Evolutionary conservation across 2,888 invertebrate genomes (phyloP).

Genomic region (Leptopilina syphax): DNA sequence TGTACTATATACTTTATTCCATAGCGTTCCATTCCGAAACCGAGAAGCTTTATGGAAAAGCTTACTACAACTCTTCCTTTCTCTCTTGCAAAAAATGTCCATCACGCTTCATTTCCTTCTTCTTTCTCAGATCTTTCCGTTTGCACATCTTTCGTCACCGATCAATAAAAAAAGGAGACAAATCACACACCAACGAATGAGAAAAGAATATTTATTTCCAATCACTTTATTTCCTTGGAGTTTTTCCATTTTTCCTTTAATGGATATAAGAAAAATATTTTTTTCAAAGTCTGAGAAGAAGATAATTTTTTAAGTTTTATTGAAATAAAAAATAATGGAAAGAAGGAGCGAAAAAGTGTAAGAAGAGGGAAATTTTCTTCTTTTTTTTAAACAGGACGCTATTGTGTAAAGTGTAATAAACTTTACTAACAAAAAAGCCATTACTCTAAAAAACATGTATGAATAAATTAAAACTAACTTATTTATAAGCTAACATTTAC

Average conservation of each 20-base stretch:
- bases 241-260: background rate
- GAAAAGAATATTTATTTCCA: background rate
- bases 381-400: conserved; percentile 56
- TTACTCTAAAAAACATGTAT: conserved; percentile 71
- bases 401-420: conserved; percentile 72
- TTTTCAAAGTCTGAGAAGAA: too few relatives aligned
- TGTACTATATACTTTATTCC: conserved; percentile 36
- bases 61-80: conserved; percentile 5
- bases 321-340: background rate
- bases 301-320: too few relatives aligned
- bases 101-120: conserved; percentile 41
- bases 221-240: conserved; percentile 8
- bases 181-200: background rate
- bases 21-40: conserved; percentile 31
- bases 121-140: conserved; percentile 38
- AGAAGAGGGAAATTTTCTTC: conserved; percentile 55
- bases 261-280: too few relatives aligned
- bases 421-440: conserved; percentile 71
- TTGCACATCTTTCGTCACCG: conserved; percentile 29
- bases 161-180: conserved; percentile 21
- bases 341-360: conserved; percentile 36
- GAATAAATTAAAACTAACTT: conserved; percentile 72
- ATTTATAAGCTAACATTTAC: conserved; percentile 76
- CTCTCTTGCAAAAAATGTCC: conserved; percentile 31
- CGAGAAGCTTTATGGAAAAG: conserved; percentile 40